Evolutionary conservation across 2,888 invertebrate species (phyloP), one percentile per base, ranked within the genome.

Genomic region (Scaptomyza flava): DNA sequence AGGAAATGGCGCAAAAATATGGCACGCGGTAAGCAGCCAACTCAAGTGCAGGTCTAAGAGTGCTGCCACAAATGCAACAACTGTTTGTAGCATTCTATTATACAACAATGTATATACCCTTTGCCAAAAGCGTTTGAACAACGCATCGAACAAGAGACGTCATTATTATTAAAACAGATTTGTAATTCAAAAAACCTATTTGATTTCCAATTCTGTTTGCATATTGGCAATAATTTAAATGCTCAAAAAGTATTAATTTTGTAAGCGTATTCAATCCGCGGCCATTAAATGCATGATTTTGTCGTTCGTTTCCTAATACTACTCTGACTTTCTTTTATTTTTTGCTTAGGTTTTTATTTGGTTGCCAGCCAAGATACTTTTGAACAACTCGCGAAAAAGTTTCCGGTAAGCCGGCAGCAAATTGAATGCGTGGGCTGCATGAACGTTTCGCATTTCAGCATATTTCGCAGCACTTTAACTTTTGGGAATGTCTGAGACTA

Each of bases 1-100:
- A 76, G 85, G 79, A 78, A 83, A 87, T 79, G 76, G 72, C 68
- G 77, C 81, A 83, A 82, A 89, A 90, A 89, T 86, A 83, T 87
- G 80, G 89, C 81, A 85, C 89, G 80, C 84, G 84, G 80, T 85
- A 90, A 87, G 81, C 78, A 81, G 79, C 61, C 56, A 80, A 63
- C 63, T 63, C 51, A 45, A 63, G 63, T 63, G 45, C 43, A 45
- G 45, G 43, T 38, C 51, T 63, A 43, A 38, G 50, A 63, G 65
- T 20, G 31, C 63, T 57, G 62, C 58, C 14, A 51, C 54, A 62
- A 67, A 67, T 72, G 56, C 59, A 64, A 48, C 58, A 64, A 65
- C 63, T 61, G 60, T 69, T 51, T 27, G 53, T 43, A 43, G 56
- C 36, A 27, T 43, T 46, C 41, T 27, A 58, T 69, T 58, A 54